Evolutionary conservation across 2,888 invertebrate species (phyloP).

Genomic region (Thera britannica): DNA sequence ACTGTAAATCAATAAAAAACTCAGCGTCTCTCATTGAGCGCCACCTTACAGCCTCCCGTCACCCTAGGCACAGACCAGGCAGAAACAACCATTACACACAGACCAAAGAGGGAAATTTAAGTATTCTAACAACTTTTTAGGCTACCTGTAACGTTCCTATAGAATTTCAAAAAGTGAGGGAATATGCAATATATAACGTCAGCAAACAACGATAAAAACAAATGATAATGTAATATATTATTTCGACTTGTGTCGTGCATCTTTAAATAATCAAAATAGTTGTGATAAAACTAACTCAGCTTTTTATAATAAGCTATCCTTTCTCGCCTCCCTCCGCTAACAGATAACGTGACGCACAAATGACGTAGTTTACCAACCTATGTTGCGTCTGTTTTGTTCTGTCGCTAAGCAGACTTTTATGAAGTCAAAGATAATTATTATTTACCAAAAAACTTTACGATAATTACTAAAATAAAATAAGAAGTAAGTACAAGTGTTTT

Average conservation of each 20-base stretch:
- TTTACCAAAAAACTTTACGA: no score
- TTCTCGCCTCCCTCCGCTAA: constrained; percentile 35
- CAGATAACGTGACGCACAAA: constrained; percentile 50
- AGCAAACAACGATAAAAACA: no score
- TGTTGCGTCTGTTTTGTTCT: constrained; percentile 20
- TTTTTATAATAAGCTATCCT: constrained; percentile 16
- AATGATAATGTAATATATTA: no score
- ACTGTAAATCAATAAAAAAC: constrained; percentile 56
- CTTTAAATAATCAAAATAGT: neutral
- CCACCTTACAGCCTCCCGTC: constrained; percentile 33
- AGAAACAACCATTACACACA: constrained; percentile 3
- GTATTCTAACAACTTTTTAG: no score
- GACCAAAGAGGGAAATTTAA: no score
- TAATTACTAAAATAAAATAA: no score
- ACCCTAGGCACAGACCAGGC: constrained; percentile 19
- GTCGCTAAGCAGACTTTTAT: constrained; percentile 13
- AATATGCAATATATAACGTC: no score
- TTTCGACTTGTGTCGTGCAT: neutral
- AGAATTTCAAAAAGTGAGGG: no score
- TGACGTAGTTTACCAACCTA: constrained; percentile 47
- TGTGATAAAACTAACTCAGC: constrained; percentile 1
- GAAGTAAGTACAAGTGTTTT: no score
- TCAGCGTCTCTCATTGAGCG: constrained; percentile 42
- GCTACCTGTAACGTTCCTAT: neutral
- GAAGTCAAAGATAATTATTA: neutral